These are phyloP conservation scores for Drosophila repleta DNA, from an alignment of 1,140 invertebrate species.

Conservation along the genomic window DNA sequence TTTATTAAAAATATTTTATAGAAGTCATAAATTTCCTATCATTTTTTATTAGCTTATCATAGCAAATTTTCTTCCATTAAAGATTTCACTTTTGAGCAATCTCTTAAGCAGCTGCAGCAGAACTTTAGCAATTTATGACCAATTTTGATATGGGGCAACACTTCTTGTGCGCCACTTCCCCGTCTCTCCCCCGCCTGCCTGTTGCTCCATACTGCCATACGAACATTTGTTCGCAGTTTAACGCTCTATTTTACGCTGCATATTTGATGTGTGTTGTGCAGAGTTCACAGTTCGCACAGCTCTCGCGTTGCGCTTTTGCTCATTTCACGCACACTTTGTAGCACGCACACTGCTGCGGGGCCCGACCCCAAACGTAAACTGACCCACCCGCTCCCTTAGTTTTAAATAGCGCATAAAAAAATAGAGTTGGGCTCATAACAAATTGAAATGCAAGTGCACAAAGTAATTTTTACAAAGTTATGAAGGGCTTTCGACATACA, in stretches of 20 bases:
- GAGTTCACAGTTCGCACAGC: slow-evolving; percentile 5
- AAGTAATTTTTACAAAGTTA: slow-evolving; percentile 64
- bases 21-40: no score
- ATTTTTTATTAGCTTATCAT: no score
- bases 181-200: no score
- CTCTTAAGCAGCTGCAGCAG: background rate
- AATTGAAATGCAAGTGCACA: slow-evolving; percentile 69
- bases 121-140: slow-evolving; percentile 23
- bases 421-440: slow-evolving; percentile 22
- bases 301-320: slow-evolving; percentile 39
- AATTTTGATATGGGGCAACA: slow-evolving; percentile 3
- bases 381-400: background rate
- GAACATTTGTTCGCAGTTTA: slow-evolving; percentile 33
- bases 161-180: background rate
- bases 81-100: background rate
- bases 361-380: background rate
- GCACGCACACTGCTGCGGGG: slow-evolving; percentile 13
- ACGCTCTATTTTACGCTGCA: slow-evolving; percentile 43
- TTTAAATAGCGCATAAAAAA: slow-evolving; percentile 31
- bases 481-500: slow-evolving; percentile 45
- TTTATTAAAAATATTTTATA: no score
- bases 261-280: slow-evolving; percentile 41
- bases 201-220: background rate
- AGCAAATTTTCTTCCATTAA: background rate
- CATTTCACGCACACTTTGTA: slow-evolving; percentile 59